Percentiles rank a stretch among this genome's conserved stretches.
Evolutionary conservation across 2,888 invertebrate genomes (phyloP).

Genomic region (Malacosoma neustria): DNA sequence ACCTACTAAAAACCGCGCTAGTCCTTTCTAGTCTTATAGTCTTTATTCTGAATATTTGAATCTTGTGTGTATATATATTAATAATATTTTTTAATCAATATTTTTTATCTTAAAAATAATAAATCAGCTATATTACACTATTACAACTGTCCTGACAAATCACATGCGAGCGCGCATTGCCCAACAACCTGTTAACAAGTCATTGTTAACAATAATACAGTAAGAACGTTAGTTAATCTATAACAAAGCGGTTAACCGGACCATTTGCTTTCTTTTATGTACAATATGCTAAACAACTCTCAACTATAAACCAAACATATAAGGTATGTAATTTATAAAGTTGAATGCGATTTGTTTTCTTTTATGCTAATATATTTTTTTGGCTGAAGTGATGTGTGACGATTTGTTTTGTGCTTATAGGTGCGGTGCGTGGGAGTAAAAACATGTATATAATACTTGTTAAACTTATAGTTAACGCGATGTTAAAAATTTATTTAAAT

Average conservation of each 20-base stretch:
- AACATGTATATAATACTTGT: too few relatives aligned
- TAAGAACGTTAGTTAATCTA: slow-evolving; percentile 32
- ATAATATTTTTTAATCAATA: too few relatives aligned
- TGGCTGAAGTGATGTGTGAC: slow-evolving; percentile 7
- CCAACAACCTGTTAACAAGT: slow-evolving; percentile 37
- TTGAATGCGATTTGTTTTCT: slow-evolving; percentile 4
- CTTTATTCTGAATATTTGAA: too few relatives aligned
- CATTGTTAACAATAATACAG: slow-evolving; percentile 27
- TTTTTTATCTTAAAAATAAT: background rate
- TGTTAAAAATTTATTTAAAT: too few relatives aligned
- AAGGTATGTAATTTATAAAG: background rate
- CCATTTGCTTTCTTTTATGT: slow-evolving; percentile 52
- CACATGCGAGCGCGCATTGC: slow-evolving; percentile 26
- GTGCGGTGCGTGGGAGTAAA: slow-evolving; percentile 8
- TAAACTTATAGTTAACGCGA: too few relatives aligned
- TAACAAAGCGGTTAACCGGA: slow-evolving; percentile 52
- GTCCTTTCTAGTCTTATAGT: too few relatives aligned
- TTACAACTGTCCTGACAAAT: background rate
- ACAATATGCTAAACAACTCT: background rate
- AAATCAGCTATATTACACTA: background rate
- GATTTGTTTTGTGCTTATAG: slow-evolving; percentile 11
- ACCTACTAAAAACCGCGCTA: too few relatives aligned
- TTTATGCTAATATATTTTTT: slow-evolving; percentile 15
- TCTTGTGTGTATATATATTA: too few relatives aligned
- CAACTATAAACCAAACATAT: background rate